Evolutionary conservation across 2,888 invertebrate genomes (phyloP).

Genomic region (Macaria liturata): DNA sequence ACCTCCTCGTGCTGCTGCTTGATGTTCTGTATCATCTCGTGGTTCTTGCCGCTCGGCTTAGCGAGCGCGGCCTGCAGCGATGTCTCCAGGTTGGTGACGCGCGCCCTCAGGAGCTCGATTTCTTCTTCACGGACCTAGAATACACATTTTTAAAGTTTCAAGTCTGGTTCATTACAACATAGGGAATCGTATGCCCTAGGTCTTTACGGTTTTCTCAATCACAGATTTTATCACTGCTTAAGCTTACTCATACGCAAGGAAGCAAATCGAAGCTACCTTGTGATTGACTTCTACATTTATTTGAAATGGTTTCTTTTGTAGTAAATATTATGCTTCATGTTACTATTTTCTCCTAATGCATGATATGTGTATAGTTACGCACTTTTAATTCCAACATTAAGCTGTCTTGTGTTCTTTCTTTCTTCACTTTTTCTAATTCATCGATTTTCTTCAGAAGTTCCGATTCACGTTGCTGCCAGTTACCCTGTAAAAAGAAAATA

Average conservation of each 20-base stretch:
- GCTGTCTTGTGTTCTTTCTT: constrained; percentile 60
- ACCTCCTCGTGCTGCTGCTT: constrained; percentile 80
- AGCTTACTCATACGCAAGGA: too few species aligned
- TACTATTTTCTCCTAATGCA: too few species aligned
- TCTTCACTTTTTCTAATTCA: constrained; percentile 64
- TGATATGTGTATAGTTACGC: background rate
- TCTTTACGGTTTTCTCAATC: too few species aligned
- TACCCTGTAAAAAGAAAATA: constrained; percentile 44
- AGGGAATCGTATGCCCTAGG: too few species aligned
- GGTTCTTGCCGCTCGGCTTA: constrained; percentile 74
- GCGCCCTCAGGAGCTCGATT: constrained; percentile 76
- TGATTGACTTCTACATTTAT: too few species aligned
- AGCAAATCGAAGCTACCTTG: too few species aligned
- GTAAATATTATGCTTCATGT: too few species aligned
- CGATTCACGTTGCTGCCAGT: constrained; percentile 69
- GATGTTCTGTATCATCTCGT: constrained; percentile 77
- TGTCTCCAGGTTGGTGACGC: constrained; percentile 73
- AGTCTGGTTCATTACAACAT: too few species aligned
- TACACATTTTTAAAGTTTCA: background rate
- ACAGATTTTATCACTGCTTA: too few species aligned
- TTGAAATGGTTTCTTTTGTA: too few species aligned
- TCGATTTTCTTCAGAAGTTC: constrained; percentile 70
- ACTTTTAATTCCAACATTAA: constrained; percentile 69
- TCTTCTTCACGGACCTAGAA: constrained; percentile 78
- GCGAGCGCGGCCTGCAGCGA: constrained; percentile 73